A percentile compares a stretch with the other conserved stretches of the same genome.
Evolutionary conservation across 2,888 invertebrate genomes (phyloP).

Genomic region (Drosophila parthenogenetica): DNA sequence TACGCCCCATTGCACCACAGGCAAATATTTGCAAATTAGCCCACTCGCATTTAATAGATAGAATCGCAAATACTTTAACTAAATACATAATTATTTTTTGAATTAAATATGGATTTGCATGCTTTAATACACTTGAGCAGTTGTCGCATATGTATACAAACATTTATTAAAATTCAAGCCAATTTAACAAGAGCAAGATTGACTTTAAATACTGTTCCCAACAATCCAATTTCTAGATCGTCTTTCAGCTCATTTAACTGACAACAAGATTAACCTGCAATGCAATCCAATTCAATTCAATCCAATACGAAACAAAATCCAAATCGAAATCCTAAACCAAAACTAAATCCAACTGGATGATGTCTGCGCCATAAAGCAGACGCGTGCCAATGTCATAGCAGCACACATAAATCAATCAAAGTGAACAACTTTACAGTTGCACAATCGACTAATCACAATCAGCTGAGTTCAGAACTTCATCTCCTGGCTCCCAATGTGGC

Average conservation of each 20-base stretch:
- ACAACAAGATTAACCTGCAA: conserved; percentile 32
- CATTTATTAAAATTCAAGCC: conserved; percentile 33
- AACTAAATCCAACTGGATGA: conserved; percentile 11
- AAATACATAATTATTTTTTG: conserved; percentile 42
- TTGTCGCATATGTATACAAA: conserved; percentile 18
- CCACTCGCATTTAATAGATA: conserved; percentile 5
- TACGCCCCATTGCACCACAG: conserved; percentile 44
- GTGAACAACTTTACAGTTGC: conserved; percentile 34
- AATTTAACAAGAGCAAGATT: conserved; percentile 9
- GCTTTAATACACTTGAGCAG: conserved; percentile 41
- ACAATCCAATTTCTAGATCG: not conserved
- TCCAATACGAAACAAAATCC: not conserved
- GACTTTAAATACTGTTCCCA: not conserved
- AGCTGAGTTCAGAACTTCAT: conserved; percentile 37
- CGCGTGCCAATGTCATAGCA: conserved; percentile 32
- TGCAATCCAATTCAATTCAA: conserved; percentile 2
- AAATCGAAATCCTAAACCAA: not conserved
- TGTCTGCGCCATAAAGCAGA: conserved; percentile 24
- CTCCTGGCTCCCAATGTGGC: conserved; percentile 17
- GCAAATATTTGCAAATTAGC: conserved; percentile 29
- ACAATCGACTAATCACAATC: conserved; percentile 68
- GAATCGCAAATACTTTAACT: conserved; percentile 32
- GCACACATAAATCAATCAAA: conserved; percentile 69
- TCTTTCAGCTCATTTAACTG: conserved; percentile 50
- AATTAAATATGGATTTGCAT: conserved; percentile 30